Base-by-base conservation (phyloP, 1,140 invertebrate genomes). In the Glomeris maerens region DNA sequence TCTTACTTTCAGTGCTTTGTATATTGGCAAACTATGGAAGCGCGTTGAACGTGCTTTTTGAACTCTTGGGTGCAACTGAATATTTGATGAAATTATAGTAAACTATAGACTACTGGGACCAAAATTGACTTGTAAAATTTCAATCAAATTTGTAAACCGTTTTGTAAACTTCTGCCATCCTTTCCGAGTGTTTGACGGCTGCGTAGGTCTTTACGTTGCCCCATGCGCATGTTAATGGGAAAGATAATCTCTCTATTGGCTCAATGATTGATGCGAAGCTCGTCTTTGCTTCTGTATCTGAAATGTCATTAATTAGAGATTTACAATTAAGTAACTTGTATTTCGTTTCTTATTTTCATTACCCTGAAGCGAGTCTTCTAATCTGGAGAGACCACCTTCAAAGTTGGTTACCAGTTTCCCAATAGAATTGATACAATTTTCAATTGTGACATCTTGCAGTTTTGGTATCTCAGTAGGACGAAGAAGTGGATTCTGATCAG, bases 131-230 rank as follows among this genome's bases (percentile, higher is more conserved):
- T n/a, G n/a, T n/a, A n/a, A 40, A 55, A 40, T 47, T 40, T 26
- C 27, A 44, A 7, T 22, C 48, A 13, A 26, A 49, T 29, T 38
- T 27, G 2, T 66, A 79, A 76, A 40, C 81, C 77, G 1, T 76
- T 73, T 57, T 78, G 59, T 87, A 90, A 27, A 72, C 78, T 59
- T 79, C 77, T 4, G 79, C 79, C 5, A 84, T 79, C 73, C 88
- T 84, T 21, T 83, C 57, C n/a, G 78, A 78, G 57, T 77, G 79
- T 60, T 83, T 83, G n/a, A 83, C 80, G 45, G 83, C 69, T 61
- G 81, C 87, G 10, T 93, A 66, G 25, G 81, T 78, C 64, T 88
- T 91, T 0, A 84, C 78, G 53, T 87, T 73, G 27, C 83, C 83
- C 83, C 84, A 91, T n/a, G 83, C 86, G 27, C 79, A 74, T 59